Conservation (phyloP, 2,113 vertebrate genomes). For the Pelecanoides urinatrix region DNA sequence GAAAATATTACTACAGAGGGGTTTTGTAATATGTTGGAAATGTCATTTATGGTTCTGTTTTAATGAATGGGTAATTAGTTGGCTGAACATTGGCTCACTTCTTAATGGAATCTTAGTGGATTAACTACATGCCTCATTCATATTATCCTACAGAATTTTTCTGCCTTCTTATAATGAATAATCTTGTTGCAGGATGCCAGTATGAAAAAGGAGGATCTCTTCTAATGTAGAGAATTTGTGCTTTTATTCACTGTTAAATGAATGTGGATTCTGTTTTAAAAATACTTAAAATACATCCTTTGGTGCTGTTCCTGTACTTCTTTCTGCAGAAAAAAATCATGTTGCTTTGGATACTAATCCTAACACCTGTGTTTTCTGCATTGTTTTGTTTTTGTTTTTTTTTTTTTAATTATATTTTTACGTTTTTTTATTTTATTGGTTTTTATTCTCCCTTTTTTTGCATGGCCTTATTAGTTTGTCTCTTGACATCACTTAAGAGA, state of each 20-base stretch:
- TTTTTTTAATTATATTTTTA: not conserved
- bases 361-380: not conserved
- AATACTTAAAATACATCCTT: not conserved
- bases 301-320: not conserved
- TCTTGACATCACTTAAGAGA: not conserved
- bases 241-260: not conserved
- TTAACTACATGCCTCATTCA: slow-evolving; percentile 52
- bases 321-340: not conserved
- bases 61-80: slow-evolving; percentile 68
- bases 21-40: slow-evolving; percentile 55
- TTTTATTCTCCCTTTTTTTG: not conserved
- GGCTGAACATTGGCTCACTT: slow-evolving; percentile 32
- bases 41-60: slow-evolving; percentile 65
- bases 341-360: not conserved
- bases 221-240: not conserved
- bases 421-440: not conserved
- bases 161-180: not conserved
- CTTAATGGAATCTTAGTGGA: slow-evolving; percentile 58
- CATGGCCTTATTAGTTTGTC: not conserved
- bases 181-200: not conserved
- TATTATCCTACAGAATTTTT: slow-evolving; percentile 30
- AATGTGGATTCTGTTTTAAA: not conserved
- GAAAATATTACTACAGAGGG: slow-evolving; percentile 51
- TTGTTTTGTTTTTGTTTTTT: accelerated
- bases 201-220: not conserved